phyloP scores from a whole-genome alignment of 2,888 invertebrate genomes.

The Drosophila acutilabella region DNA sequence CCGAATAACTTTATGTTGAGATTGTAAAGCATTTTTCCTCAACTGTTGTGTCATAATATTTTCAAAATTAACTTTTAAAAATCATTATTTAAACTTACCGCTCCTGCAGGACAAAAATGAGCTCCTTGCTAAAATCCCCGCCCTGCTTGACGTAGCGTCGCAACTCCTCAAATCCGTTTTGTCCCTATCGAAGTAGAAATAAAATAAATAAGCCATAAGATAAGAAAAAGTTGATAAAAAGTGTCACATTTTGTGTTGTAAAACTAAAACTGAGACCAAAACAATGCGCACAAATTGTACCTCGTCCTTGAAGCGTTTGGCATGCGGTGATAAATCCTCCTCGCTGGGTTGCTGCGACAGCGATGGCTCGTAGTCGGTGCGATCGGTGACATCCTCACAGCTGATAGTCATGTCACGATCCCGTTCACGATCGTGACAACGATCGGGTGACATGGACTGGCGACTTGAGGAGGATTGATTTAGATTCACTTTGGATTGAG shows the following conservation, averaged over 20 bases:
- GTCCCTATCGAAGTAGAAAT: constrained; percentile 88
- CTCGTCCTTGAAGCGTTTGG: constrained; percentile 79
- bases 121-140: constrained; percentile 96
- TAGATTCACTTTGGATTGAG: constrained; percentile 74
- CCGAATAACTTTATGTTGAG: no score
- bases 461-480: constrained; percentile 60
- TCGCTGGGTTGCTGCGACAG: constrained; percentile 68
- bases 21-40: no score
- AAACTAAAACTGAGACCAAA: constrained; percentile 32
- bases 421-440: constrained; percentile 15
- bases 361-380: constrained; percentile 68
- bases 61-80: no score
- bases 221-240: no score
- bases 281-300: constrained; percentile 56
- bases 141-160: constrained; percentile 97
- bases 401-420: constrained; percentile 56
- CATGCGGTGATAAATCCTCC: constrained; percentile 77
- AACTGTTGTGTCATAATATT: no score
- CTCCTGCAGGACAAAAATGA: constrained; percentile 95
- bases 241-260: neutral
- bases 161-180: constrained; percentile 97
- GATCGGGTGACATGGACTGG: constrained; percentile 63
- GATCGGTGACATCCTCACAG: constrained; percentile 73
- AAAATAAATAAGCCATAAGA: neutral
- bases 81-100: constrained; percentile 87